A percentile compares a stretch with the other conserved stretches of the same genome.
These are phyloP conservation scores for Pelosia muscerda DNA, from an alignment of 2,888 invertebrate species.

Conservation along the genomic window DNA sequence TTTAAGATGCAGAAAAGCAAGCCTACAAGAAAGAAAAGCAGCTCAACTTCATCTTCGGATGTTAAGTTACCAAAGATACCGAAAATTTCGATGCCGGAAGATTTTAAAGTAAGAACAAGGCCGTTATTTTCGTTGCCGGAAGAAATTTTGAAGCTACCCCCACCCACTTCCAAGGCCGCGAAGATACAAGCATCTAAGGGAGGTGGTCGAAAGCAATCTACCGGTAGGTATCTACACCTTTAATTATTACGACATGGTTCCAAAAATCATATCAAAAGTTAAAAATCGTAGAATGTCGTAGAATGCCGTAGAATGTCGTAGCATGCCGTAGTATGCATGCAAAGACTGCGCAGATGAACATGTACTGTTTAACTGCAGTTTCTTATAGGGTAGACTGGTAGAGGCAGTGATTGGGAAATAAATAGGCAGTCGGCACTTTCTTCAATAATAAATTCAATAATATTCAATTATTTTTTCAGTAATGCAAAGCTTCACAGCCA, in stretches of 20 bases:
- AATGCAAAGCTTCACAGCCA: conserved; percentile 89
- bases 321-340: too few species aligned
- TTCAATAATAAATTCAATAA: too few species aligned
- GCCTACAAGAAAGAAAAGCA: conserved; percentile 78
- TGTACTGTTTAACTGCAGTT: neutral
- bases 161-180: conserved; percentile 49
- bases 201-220: conserved; percentile 62
- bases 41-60: conserved; percentile 77
- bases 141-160: conserved; percentile 84
- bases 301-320: too few species aligned
- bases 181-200: conserved; percentile 65
- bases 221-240: conserved; percentile 63
- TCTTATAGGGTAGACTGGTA: neutral
- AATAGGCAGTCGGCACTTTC: too few species aligned
- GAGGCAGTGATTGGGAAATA: neutral
- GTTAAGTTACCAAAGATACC: conserved; percentile 85
- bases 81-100: conserved; percentile 84
- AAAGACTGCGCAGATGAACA: too few species aligned
- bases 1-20: conserved; percentile 57
- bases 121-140: conserved; percentile 89
- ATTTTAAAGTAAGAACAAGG: conserved; percentile 85
- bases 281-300: too few species aligned
- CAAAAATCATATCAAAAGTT: too few species aligned
- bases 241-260: too few species aligned
- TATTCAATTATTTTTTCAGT: conserved; percentile 64